phyloP scores from a whole-genome alignment of 2,113 vertebrate genomes.

The Cephalopterus ornatus region DNA sequence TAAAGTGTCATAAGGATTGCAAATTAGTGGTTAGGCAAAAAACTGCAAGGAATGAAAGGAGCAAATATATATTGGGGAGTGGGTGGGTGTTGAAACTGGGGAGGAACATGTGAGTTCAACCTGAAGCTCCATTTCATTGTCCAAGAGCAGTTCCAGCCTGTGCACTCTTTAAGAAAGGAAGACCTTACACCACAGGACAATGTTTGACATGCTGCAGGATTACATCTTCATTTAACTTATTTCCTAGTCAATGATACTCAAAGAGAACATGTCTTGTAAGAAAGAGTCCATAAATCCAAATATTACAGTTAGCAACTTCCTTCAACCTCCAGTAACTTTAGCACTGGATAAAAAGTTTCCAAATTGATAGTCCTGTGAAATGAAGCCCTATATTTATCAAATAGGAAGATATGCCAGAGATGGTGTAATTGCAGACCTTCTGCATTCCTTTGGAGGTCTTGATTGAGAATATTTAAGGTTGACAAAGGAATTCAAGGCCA shows the following conservation, averaged over 20 bases:
- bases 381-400: neutral
- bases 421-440: neutral
- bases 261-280: neutral
- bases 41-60: neutral
- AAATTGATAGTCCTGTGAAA: neutral
- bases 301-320: neutral
- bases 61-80: neutral
- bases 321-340: conserved; percentile 17
- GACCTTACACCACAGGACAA: neutral
- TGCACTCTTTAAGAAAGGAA: neutral
- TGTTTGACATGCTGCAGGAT: neutral
- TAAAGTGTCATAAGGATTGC: neutral
- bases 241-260: neutral
- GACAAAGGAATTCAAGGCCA: neutral
- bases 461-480: neutral
- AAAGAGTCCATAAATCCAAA: neutral
- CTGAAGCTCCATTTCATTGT: neutral
- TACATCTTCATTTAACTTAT: neutral
- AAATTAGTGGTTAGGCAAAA: neutral
- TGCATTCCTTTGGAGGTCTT: neutral
- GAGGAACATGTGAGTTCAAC: neutral
- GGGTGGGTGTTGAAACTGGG: neutral
- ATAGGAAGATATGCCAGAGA: neutral
- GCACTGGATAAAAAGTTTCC: neutral
- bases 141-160: neutral